phyloP scores from a whole-genome alignment of 1,140 invertebrate genomes.

The Oncopodura yosiiana region DNA sequence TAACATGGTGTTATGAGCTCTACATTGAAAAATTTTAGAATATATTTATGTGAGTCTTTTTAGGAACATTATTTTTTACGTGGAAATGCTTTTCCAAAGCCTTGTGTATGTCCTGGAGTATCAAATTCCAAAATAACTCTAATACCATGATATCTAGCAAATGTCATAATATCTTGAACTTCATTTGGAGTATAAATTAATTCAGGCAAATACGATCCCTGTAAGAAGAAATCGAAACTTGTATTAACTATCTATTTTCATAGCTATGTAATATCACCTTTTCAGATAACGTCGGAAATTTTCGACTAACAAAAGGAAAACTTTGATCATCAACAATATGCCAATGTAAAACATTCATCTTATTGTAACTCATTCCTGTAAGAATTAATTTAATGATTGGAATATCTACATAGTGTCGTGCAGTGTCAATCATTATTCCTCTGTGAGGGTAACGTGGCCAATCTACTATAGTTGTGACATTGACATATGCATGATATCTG shows the following conservation, averaged over 20 bases:
- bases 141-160: slow-evolving; percentile 50
- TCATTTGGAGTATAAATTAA: slow-evolving; percentile 45
- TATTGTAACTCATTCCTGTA: slow-evolving; percentile 49
- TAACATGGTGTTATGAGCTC: slow-evolving; percentile 51
- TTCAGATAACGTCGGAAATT: slow-evolving; percentile 43
- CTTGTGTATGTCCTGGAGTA: slow-evolving; percentile 45
- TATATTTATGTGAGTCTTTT: neutral
- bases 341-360: slow-evolving; percentile 56
- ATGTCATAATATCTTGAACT: slow-evolving; percentile 47
- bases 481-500: slow-evolving; percentile 36
- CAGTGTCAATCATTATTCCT: slow-evolving; percentile 47
- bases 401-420: slow-evolving; percentile 45
- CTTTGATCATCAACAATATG: slow-evolving; percentile 52
- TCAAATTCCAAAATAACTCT: slow-evolving; percentile 56
- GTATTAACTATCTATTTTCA: neutral
- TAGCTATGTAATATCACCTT: neutral
- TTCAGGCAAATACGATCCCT: slow-evolving; percentile 21
- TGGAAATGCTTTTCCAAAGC: slow-evolving; percentile 15
- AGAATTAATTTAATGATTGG: slow-evolving; percentile 41
- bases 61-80: slow-evolving; percentile 6
- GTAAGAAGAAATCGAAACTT: neutral
- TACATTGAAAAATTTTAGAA: neutral
- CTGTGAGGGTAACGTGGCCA: slow-evolving; percentile 45
- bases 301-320: slow-evolving; percentile 48
- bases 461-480: slow-evolving; percentile 42